A percentile compares a stretch with the other conserved stretches of the same genome.
Evolutionary conservation across 2,888 invertebrate species (phyloP).

Genomic region (Hypomecis punctinalis): DNA sequence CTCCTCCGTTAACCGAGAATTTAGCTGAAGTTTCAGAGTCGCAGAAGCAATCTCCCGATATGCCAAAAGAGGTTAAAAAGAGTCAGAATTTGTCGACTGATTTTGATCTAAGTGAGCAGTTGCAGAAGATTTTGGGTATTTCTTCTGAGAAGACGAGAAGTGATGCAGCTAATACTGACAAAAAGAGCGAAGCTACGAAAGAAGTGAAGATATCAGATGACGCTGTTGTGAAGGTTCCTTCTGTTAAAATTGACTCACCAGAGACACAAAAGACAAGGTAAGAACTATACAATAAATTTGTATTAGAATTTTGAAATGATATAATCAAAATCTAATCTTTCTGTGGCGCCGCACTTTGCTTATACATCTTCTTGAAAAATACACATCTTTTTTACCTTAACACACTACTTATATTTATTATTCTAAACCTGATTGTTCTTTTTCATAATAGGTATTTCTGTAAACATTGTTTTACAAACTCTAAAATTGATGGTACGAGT

Average conservation of each 20-base stretch:
- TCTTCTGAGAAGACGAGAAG: conserved; percentile 77
- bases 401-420: too few species aligned
- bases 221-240: conserved; percentile 65
- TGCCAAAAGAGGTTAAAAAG: conserved; percentile 78
- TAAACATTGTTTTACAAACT: too few species aligned
- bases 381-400: too few species aligned
- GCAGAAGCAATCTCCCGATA: conserved; percentile 76
- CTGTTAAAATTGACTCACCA: conserved; percentile 81
- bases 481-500: too few species aligned
- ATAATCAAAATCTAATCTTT: background rate
- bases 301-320: background rate
- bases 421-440: too few species aligned
- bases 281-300: too few species aligned
- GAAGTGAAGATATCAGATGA: conserved; percentile 78
- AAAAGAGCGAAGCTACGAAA: conserved; percentile 68
- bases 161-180: conserved; percentile 62
- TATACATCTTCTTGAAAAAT: too few species aligned
- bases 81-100: conserved; percentile 82
- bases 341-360: too few species aligned
- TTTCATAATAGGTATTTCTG: too few species aligned
- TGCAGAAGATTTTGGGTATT: conserved; percentile 81
- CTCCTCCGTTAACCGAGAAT: conserved; percentile 72
- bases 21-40: conserved; percentile 62
- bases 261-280: conserved; percentile 75
- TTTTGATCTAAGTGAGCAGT: conserved; percentile 79